Evolutionary conservation across 2,113 vertebrate species (phyloP).

Genomic region (Oryctolagus cuniculus): mOryCun1.1 NC_091439.1:36476501-36477000

Average conservation of each 20-base stretch:
- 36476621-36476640: conserved; percentile 96
- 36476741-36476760: conserved; percentile 85
- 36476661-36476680: conserved; percentile 87
- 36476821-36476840: conserved; percentile 85
- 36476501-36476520: conserved; percentile 94
- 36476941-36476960: conserved; percentile 83
- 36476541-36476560: conserved; percentile 99
- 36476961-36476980: conserved; percentile 77
- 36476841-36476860: conserved; percentile 85
- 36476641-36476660: conserved; percentile 91
- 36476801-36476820: conserved; percentile 87
- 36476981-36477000: conserved; percentile 80
- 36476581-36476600: conserved; percentile 98
- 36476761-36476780: conserved; percentile 87
- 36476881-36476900: conserved; percentile 63
- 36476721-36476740: conserved; percentile 89
- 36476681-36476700: conserved; percentile 88
- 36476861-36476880: conserved; percentile 79
- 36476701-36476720: conserved; percentile 88
- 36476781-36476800: conserved; percentile 85
- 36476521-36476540: conserved; percentile 98
- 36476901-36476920: conserved; percentile 78
- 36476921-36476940: conserved; percentile 79
- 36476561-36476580: conserved; percentile 99
- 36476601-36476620: conserved; percentile 97